Evolutionary conservation across 2,797 vertebrate genomes (phyloP), one percentile per base, ranked within the genome.

Genomic region (Poecilia gillii): DNA sequence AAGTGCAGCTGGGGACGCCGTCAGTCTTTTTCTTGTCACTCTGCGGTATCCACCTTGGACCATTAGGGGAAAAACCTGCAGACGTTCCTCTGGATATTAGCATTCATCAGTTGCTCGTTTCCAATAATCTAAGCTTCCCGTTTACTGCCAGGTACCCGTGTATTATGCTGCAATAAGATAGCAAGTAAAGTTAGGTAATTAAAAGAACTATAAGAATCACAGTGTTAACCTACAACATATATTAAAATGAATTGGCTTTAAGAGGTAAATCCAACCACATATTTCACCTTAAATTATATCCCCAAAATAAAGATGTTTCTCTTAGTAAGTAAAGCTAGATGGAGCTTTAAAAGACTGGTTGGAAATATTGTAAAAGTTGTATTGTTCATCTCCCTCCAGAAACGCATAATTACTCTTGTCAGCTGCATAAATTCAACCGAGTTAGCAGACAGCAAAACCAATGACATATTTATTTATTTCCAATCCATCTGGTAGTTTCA

Each of bases 1-100:
- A 90, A 91, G 72, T n/a, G 75, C 90, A 84, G 78, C 18, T 80
- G 91, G 91, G 89, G 89, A 93, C 77, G 59, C 6, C 6, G 9
- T 47, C n/a, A 74, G 74, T 88, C 81, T 88, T 80, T 84, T 88
- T 71, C 74, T 79, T 11, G 33, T 85, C 81, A 86, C 18, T 41
- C 73, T 28, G n/a, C 28, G 41, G 77, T 68, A 20, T 76, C 72
- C 82, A 77, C 72, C 0, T 57, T 59, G 66, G 41, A 82, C 13
- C 13, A 11, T 71, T 64, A 43, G 43, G 81, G 62, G 20, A 51
- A 81, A 86, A 82, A 76, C 57, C 62, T 55, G 14, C 41, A 18
- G 74, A 70, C 20, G n/a, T 79, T 36, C 53, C 43, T 59, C 23
- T 11, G 13, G 53, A 78, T 57, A 77, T 73, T 6, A 49, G 9